Conservation (phyloP, 2,888 invertebrate species). For the Drosophila flavopinicola region DNA sequence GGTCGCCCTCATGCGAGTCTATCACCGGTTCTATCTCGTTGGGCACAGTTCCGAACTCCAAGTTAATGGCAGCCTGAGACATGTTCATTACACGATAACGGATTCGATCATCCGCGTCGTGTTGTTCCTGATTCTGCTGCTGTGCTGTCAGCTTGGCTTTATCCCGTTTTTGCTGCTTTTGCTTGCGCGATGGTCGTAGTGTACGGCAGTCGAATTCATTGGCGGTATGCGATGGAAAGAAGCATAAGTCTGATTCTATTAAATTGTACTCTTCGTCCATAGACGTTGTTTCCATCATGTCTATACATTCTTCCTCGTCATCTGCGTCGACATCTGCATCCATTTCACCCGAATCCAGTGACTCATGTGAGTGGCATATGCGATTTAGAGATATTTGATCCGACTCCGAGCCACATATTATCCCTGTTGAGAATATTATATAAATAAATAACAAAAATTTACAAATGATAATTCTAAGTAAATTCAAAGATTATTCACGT, state of each 20-base stretch:
- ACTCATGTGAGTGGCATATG: slow-evolving; percentile 88
- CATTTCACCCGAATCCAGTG: slow-evolving; percentile 88
- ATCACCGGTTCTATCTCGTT: slow-evolving; percentile 55
- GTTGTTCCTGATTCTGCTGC: slow-evolving; percentile 35
- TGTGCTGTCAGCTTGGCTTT: slow-evolving; percentile 40
- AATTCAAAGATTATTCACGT: slow-evolving; percentile 15
- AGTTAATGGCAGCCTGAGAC: slow-evolving; percentile 76
- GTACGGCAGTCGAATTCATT: slow-evolving; percentile 82
- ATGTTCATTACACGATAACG: slow-evolving; percentile 81
- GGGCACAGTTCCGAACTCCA: slow-evolving; percentile 58
- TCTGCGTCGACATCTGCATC: slow-evolving; percentile 86
- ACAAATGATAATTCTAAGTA: background rate
- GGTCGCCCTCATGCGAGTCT: slow-evolving; percentile 17
- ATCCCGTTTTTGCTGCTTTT: slow-evolving; percentile 68
- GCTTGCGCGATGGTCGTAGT: slow-evolving; percentile 80
- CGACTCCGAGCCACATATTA: slow-evolving; percentile 86
- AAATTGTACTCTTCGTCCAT: slow-evolving; percentile 84
- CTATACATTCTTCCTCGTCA: slow-evolving; percentile 86
- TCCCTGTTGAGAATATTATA: slow-evolving; percentile 77
- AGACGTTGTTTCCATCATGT: slow-evolving; percentile 84
- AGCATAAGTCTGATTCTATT: slow-evolving; percentile 83
- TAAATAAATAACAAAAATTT: slow-evolving; percentile 3
- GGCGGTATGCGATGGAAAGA: slow-evolving; percentile 73
- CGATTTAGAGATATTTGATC: slow-evolving; percentile 84
- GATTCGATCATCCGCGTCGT: slow-evolving; percentile 60